phyloP scores from a whole-genome alignment of 2,888 invertebrate species.

The Limnephilus lunatus region DNA sequence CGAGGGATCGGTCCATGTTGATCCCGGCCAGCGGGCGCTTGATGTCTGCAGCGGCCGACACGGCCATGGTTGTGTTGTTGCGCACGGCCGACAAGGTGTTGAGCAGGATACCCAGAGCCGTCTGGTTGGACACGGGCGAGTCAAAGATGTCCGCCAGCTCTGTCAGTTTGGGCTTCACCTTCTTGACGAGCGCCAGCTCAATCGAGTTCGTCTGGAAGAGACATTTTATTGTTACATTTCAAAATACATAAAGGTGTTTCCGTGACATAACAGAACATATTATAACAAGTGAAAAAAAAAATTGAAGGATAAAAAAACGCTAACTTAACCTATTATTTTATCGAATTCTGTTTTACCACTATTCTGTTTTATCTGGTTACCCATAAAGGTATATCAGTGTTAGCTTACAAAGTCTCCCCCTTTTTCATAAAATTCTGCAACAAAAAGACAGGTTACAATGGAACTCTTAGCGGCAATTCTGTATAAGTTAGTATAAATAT shows the following conservation, averaged over 20 bases:
- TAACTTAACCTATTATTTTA: no score
- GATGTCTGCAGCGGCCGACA: constrained; percentile 86
- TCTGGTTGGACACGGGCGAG: constrained; percentile 86
- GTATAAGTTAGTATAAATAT: no score
- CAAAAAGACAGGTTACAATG: background rate
- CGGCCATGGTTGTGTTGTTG: constrained; percentile 86
- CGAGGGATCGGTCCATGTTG: constrained; percentile 80
- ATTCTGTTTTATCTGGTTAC: no score
- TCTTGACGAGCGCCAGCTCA: constrained; percentile 84
- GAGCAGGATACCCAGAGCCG: constrained; percentile 84
- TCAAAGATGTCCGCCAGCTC: constrained; percentile 87
- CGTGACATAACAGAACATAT: no score
- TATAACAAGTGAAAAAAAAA: no score
- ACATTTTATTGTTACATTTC: background rate
- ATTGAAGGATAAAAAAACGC: no score
- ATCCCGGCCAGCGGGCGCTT: constrained; percentile 84
- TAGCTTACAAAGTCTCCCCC: background rate
- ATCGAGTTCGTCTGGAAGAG: constrained; percentile 83
- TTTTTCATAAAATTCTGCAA: background rate
- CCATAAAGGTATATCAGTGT: background rate
- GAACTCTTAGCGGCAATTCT: no score
- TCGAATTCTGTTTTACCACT: no score
- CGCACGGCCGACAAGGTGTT: constrained; percentile 83
- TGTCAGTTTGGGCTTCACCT: constrained; percentile 83
- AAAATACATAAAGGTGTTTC: no score